A percentile compares a stretch with the other conserved stretches of the same genome.
phyloP scores from a whole-genome alignment of 2,797 vertebrate species.

The Enteromius viviparus region DNA sequence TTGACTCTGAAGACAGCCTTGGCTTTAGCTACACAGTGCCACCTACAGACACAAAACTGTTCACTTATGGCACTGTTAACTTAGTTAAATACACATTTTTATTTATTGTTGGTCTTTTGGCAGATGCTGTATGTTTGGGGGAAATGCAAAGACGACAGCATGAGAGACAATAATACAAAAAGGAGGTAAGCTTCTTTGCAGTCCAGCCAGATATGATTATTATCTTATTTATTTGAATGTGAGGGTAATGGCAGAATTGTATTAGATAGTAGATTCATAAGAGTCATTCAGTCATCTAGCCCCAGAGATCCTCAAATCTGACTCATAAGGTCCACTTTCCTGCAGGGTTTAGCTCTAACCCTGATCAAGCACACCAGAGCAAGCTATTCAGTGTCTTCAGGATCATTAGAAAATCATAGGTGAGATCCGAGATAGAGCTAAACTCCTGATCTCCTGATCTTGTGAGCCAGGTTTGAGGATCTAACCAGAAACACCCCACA shows the following conservation, averaged over 20 bases:
- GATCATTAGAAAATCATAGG: too few relatives aligned
- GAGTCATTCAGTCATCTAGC: not conserved
- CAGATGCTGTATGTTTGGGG: not conserved
- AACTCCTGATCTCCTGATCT: too few relatives aligned
- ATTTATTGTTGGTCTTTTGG: not conserved
- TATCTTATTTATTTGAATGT: not conserved
- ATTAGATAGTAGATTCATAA: too few relatives aligned
- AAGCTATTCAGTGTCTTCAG: too few relatives aligned
- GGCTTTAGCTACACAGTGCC: slow-evolving; percentile 44
- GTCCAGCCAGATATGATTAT: not conserved
- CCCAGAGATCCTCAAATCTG: too few relatives aligned
- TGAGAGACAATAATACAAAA: not conserved
- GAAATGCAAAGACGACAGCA: not conserved
- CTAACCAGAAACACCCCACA: too few relatives aligned
- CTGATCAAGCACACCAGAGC: too few relatives aligned
- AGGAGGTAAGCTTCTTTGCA: not conserved
- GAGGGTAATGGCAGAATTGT: too few relatives aligned
- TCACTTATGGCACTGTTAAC: not conserved
- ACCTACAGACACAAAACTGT: slow-evolving; percentile 1
- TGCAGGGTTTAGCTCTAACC: too few relatives aligned
- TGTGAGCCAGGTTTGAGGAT: too few relatives aligned
- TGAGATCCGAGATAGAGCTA: too few relatives aligned
- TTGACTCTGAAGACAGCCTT: not conserved
- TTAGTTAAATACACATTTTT: slow-evolving; percentile 29
- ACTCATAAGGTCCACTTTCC: too few relatives aligned